These are phyloP conservation scores for Centropus bengalensis DNA, from an alignment of 2,113 vertebrate species.

Conservation along the genomic window DNA sequence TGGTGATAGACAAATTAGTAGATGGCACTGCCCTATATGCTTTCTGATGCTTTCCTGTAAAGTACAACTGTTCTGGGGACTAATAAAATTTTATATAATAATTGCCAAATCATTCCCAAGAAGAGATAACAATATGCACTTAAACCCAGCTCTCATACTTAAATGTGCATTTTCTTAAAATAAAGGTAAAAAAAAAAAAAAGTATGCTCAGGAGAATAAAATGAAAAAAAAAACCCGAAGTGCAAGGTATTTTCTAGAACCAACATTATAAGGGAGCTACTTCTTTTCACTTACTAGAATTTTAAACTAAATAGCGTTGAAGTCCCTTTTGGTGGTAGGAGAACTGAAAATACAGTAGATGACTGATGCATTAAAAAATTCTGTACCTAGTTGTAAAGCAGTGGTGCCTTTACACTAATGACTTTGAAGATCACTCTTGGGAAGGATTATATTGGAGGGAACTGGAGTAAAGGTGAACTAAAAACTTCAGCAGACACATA, in stretches of 20 bases:
- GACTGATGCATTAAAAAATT: neutral
- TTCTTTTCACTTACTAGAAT: fast-evolving
- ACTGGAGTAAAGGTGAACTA: neutral
- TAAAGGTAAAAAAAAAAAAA: neutral
- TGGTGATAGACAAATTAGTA: neutral
- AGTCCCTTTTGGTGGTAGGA: neutral
- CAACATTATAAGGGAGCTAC: neutral
- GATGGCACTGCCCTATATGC: fast-evolving
- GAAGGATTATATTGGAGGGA: neutral
- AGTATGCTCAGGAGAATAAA: neutral
- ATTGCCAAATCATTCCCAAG: neutral
- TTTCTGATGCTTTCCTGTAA: neutral
- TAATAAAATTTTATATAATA: neutral
- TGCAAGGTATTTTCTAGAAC: neutral
- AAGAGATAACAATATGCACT: neutral
- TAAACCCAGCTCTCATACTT: neutral
- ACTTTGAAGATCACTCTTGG: neutral
- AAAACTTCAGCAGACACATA: neutral
- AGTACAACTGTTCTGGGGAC: neutral
- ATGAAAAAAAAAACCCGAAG: neutral
- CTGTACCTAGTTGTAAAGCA: neutral
- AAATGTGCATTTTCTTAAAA: neutral
- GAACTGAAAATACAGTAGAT: neutral
- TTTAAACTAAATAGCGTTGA: neutral
- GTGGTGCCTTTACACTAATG: neutral